A percentile compares a stretch with the other conserved stretches of the same genome.
Evolutionary conservation across 2,888 invertebrate species (phyloP).

Genomic region (Listrodromus nycthemerus): DNA sequence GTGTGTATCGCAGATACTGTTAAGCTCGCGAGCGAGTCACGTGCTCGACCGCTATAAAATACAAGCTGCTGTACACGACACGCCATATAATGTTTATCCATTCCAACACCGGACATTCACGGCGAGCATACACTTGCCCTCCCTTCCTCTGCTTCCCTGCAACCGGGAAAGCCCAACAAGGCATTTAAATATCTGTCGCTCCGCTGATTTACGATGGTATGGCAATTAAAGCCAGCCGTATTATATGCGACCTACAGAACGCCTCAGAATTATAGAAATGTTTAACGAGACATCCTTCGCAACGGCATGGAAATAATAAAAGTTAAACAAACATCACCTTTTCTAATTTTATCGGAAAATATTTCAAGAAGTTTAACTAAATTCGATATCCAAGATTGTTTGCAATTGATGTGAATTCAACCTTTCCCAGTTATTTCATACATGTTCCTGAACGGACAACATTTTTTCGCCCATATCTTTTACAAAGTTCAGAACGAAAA

Average conservation of each 20-base stretch:
- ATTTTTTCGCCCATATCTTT: neutral
- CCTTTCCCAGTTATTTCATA: neutral
- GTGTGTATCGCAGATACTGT: neutral
- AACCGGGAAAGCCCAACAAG: conserved; percentile 32
- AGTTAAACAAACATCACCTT: neutral
- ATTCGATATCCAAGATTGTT: too few species aligned
- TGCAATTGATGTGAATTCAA: neutral
- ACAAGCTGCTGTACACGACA: conserved; percentile 37
- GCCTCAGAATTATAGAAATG: neutral
- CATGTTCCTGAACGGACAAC: neutral
- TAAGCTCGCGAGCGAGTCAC: conserved; percentile 33
- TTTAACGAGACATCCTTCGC: neutral
- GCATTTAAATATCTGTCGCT: conserved; percentile 58
- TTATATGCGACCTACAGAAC: neutral
- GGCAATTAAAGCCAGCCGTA: conserved; percentile 48
- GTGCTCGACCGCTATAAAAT: conserved; percentile 50
- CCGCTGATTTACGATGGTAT: conserved; percentile 46
- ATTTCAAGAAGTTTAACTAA: neutral
- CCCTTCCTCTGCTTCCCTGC: neutral
- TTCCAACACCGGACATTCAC: conserved; percentile 32
- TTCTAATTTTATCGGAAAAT: neutral
- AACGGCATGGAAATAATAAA: neutral
- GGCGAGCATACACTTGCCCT: neutral
- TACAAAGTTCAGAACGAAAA: neutral
- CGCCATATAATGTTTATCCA: conserved; percentile 53